A percentile compares a stretch with the other conserved stretches of the same genome.
Evolutionary conservation across 1,140 invertebrate genomes (phyloP).

Genomic region (Euura lappo): DNA sequence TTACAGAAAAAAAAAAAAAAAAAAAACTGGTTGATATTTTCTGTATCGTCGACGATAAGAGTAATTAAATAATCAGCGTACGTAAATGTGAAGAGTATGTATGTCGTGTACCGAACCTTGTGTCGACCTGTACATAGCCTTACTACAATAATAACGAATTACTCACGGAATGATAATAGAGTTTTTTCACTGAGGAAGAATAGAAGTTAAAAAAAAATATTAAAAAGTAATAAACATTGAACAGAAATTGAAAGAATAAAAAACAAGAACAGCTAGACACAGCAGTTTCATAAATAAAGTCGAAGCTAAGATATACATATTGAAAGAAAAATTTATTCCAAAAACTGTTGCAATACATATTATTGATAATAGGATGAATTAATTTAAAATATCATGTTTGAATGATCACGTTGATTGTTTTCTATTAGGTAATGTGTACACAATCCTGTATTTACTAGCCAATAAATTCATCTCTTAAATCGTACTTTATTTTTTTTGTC

Average conservation of each 20-base stretch:
- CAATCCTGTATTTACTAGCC: constrained; percentile 26
- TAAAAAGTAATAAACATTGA: not conserved
- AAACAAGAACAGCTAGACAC: not conserved
- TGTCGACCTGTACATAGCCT: not conserved
- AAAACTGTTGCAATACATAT: not conserved
- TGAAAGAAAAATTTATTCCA: not conserved
- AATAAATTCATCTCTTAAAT: constrained; percentile 33
- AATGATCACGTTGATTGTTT: not conserved
- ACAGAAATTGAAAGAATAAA: not conserved
- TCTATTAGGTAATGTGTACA: constrained; percentile 34
- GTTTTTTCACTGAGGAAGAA: not conserved
- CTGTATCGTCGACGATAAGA: too few species aligned
- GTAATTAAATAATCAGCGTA: not conserved
- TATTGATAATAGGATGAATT: not conserved
- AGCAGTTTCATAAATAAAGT: not conserved
- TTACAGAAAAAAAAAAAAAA: not conserved
- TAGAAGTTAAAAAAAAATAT: not conserved
- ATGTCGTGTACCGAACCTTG: not conserved
- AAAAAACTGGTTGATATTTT: not conserved
- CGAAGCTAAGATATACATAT: not conserved
- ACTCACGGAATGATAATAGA: not conserved
- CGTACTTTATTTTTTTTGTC: not conserved
- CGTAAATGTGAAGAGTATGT: not conserved
- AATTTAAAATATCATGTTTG: not conserved
- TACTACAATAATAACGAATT: constrained; percentile 5